These are phyloP conservation scores for Indicator maculatus DNA, from an alignment of 2,113 vertebrate genomes.

Conservation along the genomic window DNA sequence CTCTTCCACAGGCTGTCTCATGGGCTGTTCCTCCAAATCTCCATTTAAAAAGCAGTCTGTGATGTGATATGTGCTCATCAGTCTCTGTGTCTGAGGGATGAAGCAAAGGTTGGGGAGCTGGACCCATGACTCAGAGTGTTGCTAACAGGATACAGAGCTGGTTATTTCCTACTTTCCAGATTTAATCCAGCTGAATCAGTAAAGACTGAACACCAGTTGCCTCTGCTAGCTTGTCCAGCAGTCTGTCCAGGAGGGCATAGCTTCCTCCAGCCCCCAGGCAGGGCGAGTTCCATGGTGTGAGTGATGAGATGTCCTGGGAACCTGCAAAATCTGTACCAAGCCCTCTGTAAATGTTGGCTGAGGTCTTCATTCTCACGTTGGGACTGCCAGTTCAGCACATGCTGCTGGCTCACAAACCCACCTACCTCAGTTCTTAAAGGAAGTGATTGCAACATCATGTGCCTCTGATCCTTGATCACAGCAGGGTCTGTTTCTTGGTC, in stretches of 20 bases:
- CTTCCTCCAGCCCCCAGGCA: not conserved
- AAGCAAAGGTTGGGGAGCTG: conserved; percentile 24
- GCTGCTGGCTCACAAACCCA: not conserved
- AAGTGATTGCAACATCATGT: not conserved
- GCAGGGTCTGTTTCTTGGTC: not conserved
- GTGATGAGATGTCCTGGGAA: not conserved
- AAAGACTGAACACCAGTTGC: not conserved
- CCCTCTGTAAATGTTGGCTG: not conserved
- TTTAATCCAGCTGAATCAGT: conserved; percentile 49
- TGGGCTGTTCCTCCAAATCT: not conserved
- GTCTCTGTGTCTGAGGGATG: conserved; percentile 7
- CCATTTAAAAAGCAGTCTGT: not conserved
- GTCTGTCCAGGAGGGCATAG: not conserved
- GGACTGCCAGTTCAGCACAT: not conserved
- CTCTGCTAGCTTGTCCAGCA: not conserved
- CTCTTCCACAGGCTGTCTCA: not conserved
- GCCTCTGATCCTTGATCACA: not conserved
- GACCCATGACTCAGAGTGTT: conserved; percentile 34
- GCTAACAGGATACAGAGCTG: conserved; percentile 32
- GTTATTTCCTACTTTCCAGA: not conserved
- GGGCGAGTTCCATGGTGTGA: accelerated
- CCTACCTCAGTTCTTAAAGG: not conserved
- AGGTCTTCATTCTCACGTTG: not conserved
- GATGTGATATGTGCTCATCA: not conserved
- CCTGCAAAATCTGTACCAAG: not conserved